Conservation (phyloP, 2,888 invertebrate species). For the Catocala nupta region DNA sequence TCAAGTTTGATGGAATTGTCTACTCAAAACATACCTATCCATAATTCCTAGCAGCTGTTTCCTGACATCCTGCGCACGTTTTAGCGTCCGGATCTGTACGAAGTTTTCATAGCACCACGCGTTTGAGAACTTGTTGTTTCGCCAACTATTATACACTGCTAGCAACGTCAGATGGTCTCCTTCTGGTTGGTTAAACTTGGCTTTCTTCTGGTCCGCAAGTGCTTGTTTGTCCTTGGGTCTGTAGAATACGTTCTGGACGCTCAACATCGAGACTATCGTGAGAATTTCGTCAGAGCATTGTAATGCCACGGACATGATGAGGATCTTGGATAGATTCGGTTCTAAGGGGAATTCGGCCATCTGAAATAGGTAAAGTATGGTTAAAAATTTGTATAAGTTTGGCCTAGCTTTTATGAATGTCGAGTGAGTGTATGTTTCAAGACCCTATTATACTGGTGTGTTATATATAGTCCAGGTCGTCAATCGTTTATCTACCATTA, state of each 20-base stretch:
- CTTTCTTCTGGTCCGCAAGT: slow-evolving; percentile 99
- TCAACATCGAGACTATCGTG: slow-evolving; percentile 99
- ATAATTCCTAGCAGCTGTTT: slow-evolving; percentile 99
- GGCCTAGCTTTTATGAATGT: background rate
- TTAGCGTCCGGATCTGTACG: slow-evolving; percentile 98
- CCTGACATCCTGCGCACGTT: slow-evolving; percentile 98
- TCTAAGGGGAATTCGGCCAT: slow-evolving; percentile 99
- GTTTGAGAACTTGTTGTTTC: slow-evolving; percentile 99
- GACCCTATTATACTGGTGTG: too few relatives aligned
- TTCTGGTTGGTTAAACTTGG: slow-evolving; percentile 99
- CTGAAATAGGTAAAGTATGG: slow-evolving; percentile 69
- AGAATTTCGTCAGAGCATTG: slow-evolving; percentile 99
- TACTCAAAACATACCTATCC: slow-evolving; percentile 90
- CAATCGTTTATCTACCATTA: too few relatives aligned
- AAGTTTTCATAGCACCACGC: slow-evolving; percentile 99
- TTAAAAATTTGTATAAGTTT: background rate
- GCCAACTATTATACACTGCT: slow-evolving; percentile 99
- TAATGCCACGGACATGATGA: slow-evolving; percentile 99
- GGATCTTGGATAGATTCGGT: slow-evolving; percentile 98
- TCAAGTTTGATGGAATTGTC: too few relatives aligned
- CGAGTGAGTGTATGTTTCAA: too few relatives aligned
- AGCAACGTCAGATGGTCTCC: slow-evolving; percentile 98
- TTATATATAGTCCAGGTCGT: too few relatives aligned
- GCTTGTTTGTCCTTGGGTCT: slow-evolving; percentile 98
- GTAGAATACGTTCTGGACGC: slow-evolving; percentile 98